Conservation (phyloP, 2,797 vertebrate genomes). For the Thalassophryne amazonica region DNA sequence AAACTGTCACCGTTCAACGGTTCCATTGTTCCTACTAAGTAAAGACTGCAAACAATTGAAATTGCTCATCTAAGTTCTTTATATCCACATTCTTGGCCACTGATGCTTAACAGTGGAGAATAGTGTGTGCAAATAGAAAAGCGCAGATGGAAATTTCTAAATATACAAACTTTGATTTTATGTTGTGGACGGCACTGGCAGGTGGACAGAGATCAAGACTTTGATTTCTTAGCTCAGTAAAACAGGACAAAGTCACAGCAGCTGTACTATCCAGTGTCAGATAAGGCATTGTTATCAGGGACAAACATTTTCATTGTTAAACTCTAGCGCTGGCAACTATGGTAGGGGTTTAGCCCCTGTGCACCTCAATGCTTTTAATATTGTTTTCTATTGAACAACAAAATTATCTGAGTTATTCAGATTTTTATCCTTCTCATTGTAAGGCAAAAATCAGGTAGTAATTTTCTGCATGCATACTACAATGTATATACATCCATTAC, state of each 20-base stretch:
- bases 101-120: slow-evolving; percentile 14
- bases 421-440: slow-evolving; percentile 49
- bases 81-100: slow-evolving; percentile 8
- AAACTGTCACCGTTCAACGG: slow-evolving; percentile 50
- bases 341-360: slow-evolving; percentile 7
- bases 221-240: slow-evolving; percentile 22
- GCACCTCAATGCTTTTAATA: slow-evolving; percentile 37
- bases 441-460: slow-evolving; percentile 74
- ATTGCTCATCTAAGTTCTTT: slow-evolving; percentile 18
- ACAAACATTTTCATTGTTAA: slow-evolving; percentile 35
- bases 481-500: slow-evolving; percentile 72
- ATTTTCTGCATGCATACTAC: slow-evolving; percentile 71
- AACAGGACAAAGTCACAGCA: slow-evolving; percentile 41
- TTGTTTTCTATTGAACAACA: slow-evolving; percentile 24
- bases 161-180: slow-evolving; percentile 5
- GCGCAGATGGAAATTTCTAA: slow-evolving; percentile 2
- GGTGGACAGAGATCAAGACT: slow-evolving; percentile 25
- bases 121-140: slow-evolving; percentile 27
- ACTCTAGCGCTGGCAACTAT: slow-evolving; percentile 16
- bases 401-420: slow-evolving; percentile 22
- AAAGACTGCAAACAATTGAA: too few species aligned
- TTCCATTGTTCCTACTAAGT: slow-evolving; percentile 13
- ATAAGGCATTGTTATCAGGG: slow-evolving; percentile 71
- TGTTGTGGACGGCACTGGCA: slow-evolving; percentile 30
- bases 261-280: slow-evolving; percentile 51